Evolutionary conservation across 2,888 invertebrate species (phyloP).

Genomic region (Andrena flavipes): DNA sequence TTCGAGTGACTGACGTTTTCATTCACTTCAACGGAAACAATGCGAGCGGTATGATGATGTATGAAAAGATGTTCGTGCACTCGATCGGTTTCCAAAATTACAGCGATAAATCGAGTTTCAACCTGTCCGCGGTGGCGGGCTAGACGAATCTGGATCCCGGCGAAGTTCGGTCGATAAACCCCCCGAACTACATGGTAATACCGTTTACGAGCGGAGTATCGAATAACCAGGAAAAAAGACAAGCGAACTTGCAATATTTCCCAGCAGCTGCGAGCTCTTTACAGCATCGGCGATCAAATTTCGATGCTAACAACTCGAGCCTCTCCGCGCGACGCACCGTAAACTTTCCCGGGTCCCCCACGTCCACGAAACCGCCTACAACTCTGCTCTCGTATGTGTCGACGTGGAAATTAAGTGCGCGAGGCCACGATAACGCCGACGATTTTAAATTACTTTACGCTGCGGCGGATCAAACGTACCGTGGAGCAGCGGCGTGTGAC

Average conservation of each 20-base stretch:
- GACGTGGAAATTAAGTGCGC: constrained; percentile 6
- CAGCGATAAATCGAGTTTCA: no score
- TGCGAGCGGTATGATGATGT: background rate
- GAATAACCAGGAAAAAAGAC: background rate
- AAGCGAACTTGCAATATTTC: constrained; percentile 19
- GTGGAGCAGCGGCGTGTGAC: no score
- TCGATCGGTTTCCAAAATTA: background rate
- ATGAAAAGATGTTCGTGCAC: background rate
- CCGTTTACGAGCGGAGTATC: background rate
- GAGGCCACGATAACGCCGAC: constrained; percentile 17
- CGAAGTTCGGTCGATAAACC: background rate
- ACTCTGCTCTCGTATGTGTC: background rate
- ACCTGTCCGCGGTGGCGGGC: no score
- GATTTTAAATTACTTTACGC: background rate
- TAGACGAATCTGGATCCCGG: background rate
- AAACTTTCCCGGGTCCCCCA: constrained; percentile 35
- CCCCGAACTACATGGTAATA: background rate
- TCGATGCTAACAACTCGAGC: constrained; percentile 38
- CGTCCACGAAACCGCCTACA: background rate
- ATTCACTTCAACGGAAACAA: background rate
- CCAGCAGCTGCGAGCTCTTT: constrained; percentile 28
- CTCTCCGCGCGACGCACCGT: constrained; percentile 16
- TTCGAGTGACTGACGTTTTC: background rate
- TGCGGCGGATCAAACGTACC: background rate
- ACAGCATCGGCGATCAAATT: constrained; percentile 44